Evolutionary conservation across 1,140 invertebrate genomes (phyloP), one percentile per base, ranked within the genome.

Genomic region (Paralvinella palmiformis): DNA sequence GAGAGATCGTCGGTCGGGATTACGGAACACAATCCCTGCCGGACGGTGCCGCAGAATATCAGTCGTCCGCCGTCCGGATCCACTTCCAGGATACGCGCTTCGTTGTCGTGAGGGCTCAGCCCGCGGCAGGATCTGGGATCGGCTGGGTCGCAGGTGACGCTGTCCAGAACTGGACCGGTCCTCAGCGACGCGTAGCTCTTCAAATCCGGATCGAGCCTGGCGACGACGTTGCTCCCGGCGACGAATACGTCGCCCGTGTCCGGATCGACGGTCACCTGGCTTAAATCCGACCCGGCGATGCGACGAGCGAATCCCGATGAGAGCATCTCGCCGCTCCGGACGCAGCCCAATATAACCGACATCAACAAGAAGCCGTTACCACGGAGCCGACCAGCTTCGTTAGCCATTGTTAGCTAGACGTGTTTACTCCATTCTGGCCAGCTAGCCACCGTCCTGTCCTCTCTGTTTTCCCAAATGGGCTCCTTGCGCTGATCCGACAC

Each of bases 171-270:
- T n/a, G 58, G 58, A 5, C 58, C 58, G 41, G 41, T 35, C n/a
- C n/a, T 31, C 2, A 15, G 10, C 32, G n/a, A 22, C 3, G 36
- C 22, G 10, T 15, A 4, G 35, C 24, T 5, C 6, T 35, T 45
- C 10, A 60, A 41, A 20, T 60, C 44, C 20, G 33, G n/a, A 20
- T 36, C 10, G 7, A 60, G 22, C n/a, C 32, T 50, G 41, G 10
- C 15, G 20, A 60, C 22, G 24, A 32, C 41, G 41, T 60, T 60
- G 6, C 41, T 35, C 20, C 58, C 58, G 41, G 36, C 58, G 22
- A 60, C 58, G 22, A 41, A 60, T 4, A 60, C 33, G 44, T 60
- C 55, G 4, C 55, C 55, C 7, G 29, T 31, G 55, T 57, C 55
- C 20, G 2, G 4, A 33, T 57, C 55, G 55, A 57, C 27, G 5